These are phyloP conservation scores for Cottus gobio DNA, from an alignment of 2,113 vertebrate genomes.

Conservation along the genomic window DNA sequence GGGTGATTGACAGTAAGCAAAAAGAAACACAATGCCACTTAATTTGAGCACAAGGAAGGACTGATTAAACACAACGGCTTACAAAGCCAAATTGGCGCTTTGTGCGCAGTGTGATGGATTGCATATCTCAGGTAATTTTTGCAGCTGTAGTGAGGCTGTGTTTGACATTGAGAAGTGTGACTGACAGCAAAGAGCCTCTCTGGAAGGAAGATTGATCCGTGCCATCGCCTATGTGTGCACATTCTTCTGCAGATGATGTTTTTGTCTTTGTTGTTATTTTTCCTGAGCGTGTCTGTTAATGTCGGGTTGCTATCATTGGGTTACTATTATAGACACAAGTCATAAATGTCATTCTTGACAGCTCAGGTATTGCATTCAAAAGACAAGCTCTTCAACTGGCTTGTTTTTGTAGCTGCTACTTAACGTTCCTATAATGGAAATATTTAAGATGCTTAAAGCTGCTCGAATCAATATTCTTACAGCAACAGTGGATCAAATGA, in stretches of 20 bases:
- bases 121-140: background rate
- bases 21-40: conserved; percentile 1
- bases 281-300: background rate
- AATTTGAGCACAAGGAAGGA: conserved; percentile 7
- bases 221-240: background rate
- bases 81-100: conserved; percentile 20
- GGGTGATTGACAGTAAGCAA: conserved; percentile 47
- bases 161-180: background rate
- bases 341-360: background rate
- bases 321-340: background rate
- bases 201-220: background rate
- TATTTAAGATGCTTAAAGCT: background rate
- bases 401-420: background rate
- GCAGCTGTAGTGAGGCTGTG: background rate
- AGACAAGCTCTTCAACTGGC: background rate
- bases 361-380: background rate
- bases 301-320: background rate
- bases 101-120: conserved; percentile 3
- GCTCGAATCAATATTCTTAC: background rate
- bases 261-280: background rate
- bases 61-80: conserved; percentile 26
- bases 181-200: background rate
- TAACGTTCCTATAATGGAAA: background rate
- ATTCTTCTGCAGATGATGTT: background rate
- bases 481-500: background rate